Evolutionary conservation across 2,113 vertebrate species (phyloP).

Genomic region (Seriola quinqueradiata): DNA sequence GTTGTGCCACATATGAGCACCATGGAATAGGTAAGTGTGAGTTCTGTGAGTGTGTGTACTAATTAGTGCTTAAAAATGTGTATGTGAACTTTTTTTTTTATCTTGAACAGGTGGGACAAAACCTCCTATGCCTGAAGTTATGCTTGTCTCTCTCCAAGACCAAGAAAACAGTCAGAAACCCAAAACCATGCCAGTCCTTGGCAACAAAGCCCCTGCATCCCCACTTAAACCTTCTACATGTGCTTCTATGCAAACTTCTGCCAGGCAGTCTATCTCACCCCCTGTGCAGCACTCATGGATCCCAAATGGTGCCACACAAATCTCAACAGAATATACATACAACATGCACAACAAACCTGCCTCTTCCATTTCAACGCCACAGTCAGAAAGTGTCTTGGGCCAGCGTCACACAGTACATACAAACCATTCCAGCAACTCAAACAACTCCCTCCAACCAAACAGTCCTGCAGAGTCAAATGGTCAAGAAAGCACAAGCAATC

Average conservation of each 20-base stretch:
- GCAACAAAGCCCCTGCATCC: background rate
- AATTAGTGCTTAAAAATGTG: background rate
- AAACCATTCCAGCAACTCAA: conserved; percentile 12
- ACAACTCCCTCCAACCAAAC: conserved; percentile 9
- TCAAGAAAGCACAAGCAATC: conserved; percentile 4
- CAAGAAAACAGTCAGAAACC: conserved; percentile 34
- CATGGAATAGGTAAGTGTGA: conserved; percentile 37
- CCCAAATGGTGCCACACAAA: conserved; percentile 4
- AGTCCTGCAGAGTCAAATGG: background rate
- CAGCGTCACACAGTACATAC: conserved; percentile 4
- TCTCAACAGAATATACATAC: background rate
- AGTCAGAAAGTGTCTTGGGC: background rate
- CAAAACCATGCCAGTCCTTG: background rate
- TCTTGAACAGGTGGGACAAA: conserved; percentile 34
- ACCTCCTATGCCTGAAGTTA: conserved; percentile 9
- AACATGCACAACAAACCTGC: background rate
- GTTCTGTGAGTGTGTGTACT: background rate
- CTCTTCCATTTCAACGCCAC: conserved; percentile 13
- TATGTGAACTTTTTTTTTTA: background rate
- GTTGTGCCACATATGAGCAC: background rate
- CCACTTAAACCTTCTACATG: conserved; percentile 7
- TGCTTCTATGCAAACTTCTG: conserved; percentile 11
- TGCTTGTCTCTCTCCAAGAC: background rate
- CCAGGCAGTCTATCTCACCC: conserved; percentile 12
- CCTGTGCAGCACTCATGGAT: background rate